These are phyloP conservation scores for Epirrhoe alternata DNA, from an alignment of 2,888 invertebrate species.

Conservation along the genomic window DNA sequence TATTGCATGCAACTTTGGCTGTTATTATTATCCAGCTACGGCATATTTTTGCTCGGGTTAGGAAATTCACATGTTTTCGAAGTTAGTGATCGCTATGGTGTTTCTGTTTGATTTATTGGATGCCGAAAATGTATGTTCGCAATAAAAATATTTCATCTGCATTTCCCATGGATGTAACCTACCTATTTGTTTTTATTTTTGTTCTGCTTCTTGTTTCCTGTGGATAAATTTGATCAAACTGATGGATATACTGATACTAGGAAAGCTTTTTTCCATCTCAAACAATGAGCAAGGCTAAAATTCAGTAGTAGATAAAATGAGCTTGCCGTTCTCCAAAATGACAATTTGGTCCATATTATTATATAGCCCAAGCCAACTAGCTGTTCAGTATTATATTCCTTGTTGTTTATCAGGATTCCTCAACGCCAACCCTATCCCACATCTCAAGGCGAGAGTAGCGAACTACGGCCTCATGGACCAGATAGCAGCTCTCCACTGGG, in stretches of 20 bases:
- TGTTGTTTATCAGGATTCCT: constrained; percentile 88
- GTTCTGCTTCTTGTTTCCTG: no score
- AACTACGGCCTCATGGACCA: constrained; percentile 99
- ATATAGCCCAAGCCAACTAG: no score
- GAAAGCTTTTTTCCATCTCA: no score
- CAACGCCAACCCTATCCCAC: constrained; percentile 95
- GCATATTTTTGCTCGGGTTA: constrained; percentile 6
- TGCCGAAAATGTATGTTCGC: constrained; percentile 10
- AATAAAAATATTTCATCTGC: constrained; percentile 21
- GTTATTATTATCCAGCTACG: neutral
- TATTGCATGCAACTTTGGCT: constrained; percentile 17
- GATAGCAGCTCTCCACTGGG: constrained; percentile 98
- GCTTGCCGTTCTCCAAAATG: no score
- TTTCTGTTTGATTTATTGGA: constrained; percentile 23
- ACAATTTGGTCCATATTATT: no score
- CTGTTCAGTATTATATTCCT: neutral
- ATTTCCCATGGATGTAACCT: neutral
- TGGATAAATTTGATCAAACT: no score
- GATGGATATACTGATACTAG: no score
- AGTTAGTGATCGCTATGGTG: constrained; percentile 11
- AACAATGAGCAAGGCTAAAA: no score
- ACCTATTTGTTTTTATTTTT: constrained; percentile 2
- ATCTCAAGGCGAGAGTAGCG: constrained; percentile 93
- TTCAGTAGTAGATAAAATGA: no score
- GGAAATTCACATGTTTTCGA: constrained; percentile 12